Evolutionary conservation across 2,797 vertebrate species (phyloP), one percentile per base, ranked within the genome.

Genomic region (Chloroceryle amazona): DNA sequence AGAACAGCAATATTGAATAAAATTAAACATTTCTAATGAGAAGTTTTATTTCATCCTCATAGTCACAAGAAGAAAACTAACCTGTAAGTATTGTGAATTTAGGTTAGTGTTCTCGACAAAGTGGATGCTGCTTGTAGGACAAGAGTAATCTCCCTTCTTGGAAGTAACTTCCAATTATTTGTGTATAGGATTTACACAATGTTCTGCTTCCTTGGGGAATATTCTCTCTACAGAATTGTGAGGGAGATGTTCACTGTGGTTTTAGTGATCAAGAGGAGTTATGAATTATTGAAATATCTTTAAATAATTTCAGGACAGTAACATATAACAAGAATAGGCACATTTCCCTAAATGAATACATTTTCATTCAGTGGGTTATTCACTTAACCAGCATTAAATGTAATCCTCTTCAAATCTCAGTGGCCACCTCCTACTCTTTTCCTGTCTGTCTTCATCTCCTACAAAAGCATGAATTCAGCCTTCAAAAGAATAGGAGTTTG

Each of bases 301-400:
- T 81, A 95, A 97, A 94, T 88, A 74, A 92, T 96, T 96, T 78
- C 85, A 70, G 68, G 78, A 79, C 85, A 93, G 94, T 73, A 94
- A 83, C 68, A 60, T 63, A 31, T 22, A 82, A 95, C 90, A 93
- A 96, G 81, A 94, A 96, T 90, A 83, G 95, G 95, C 94, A 89
- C 58, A 94, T 94, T 96, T 96, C 86, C 60, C 82, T 92, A 93
- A 94, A 94, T 90, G 89, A 95, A 93, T 95, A 89, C 52, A 73
- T 92, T 96, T 93, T 94, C 72, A 68, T 93, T 95, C 96, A 84
- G 67, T 60, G 65, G 89, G 84, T 98, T 96, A 94, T 96, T 97
- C 95, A 95, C 89, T 97, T 96, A 96, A 88, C 65, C 71, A 83
- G 96, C 96, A 97, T 97, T 97, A 98, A 95, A 93, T 95, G 80